A percentile compares a stretch with the other conserved stretches of the same genome.
phyloP scores from a whole-genome alignment of 2,797 vertebrate species.

The Stomatorhinus walkeri region DNA sequence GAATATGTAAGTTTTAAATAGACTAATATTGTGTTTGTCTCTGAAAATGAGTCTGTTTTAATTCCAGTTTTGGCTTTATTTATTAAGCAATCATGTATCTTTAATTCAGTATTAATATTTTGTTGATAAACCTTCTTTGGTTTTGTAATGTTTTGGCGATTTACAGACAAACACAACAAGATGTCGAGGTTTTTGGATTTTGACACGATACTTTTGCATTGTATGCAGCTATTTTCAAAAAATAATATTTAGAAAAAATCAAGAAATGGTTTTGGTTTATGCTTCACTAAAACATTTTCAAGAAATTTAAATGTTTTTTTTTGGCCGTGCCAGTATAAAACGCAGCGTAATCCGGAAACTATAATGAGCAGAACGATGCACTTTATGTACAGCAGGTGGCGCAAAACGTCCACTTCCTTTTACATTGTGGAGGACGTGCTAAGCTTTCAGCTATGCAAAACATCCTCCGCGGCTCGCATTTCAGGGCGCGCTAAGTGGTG shows the following conservation, averaged over 20 bases:
- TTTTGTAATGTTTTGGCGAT: not conserved
- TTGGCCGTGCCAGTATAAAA: not conserved
- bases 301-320: not conserved
- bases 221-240: not conserved
- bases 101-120: not conserved
- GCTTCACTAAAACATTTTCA: not conserved
- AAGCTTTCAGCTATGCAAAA: not conserved
- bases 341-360: not conserved
- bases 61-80: not conserved
- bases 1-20: not conserved
- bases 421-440: not conserved
- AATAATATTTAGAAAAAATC: not conserved
- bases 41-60: not conserved
- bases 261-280: not conserved
- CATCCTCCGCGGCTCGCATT: not conserved
- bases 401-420: not conserved
- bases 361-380: too few relatives aligned
- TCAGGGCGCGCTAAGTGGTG: not conserved
- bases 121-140: not conserved
- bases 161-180: not conserved
- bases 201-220: not conserved
- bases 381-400: slow-evolving; percentile 7
- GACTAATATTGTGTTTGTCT: not conserved
- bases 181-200: not conserved
- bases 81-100: not conserved